These are phyloP conservation scores for Athripsodes cinereus DNA, from an alignment of 2,888 invertebrate species.

Conservation along the genomic window DNA sequence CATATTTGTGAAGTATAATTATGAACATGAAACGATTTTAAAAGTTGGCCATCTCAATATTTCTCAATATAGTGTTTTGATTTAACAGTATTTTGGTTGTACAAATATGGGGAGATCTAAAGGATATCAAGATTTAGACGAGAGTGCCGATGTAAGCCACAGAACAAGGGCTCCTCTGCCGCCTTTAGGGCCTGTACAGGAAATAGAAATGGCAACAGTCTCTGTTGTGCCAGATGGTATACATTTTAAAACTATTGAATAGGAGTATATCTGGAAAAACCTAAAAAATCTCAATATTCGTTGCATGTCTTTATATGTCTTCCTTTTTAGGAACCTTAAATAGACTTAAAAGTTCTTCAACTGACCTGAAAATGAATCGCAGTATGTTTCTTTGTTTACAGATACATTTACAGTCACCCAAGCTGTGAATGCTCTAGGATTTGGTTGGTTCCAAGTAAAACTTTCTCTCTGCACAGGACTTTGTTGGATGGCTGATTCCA, in stretches of 20 bases:
- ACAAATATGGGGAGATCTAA: constrained; percentile 48
- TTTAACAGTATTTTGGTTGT: too few relatives aligned
- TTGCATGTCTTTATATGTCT: too few relatives aligned
- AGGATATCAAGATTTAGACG: constrained; percentile 59
- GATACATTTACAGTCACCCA: constrained; percentile 83
- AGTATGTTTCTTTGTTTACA: constrained; percentile 36
- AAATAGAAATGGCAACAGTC: constrained; percentile 74
- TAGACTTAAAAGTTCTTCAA: too few relatives aligned
- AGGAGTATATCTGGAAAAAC: background rate
- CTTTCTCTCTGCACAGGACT: constrained; percentile 77
- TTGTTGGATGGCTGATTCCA: constrained; percentile 96
- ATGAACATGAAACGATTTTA: too few relatives aligned
- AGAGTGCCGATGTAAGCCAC: constrained; percentile 34
- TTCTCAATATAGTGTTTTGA: too few relatives aligned
- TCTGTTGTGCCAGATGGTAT: constrained; percentile 75
- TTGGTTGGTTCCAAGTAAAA: constrained; percentile 87
- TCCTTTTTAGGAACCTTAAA: too few relatives aligned
- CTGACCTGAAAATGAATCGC: too few relatives aligned
- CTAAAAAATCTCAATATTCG: background rate
- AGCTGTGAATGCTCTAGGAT: constrained; percentile 80
- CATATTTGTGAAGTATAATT: background rate
- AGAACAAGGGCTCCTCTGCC: constrained; percentile 45
- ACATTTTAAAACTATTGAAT: background rate
- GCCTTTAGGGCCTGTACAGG: constrained; percentile 44
- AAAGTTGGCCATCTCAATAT: too few relatives aligned